Evolutionary conservation across 2,797 vertebrate species (phyloP), one percentile per base, ranked within the genome.

Genomic region (Coccyzus lansbergi): DNA sequence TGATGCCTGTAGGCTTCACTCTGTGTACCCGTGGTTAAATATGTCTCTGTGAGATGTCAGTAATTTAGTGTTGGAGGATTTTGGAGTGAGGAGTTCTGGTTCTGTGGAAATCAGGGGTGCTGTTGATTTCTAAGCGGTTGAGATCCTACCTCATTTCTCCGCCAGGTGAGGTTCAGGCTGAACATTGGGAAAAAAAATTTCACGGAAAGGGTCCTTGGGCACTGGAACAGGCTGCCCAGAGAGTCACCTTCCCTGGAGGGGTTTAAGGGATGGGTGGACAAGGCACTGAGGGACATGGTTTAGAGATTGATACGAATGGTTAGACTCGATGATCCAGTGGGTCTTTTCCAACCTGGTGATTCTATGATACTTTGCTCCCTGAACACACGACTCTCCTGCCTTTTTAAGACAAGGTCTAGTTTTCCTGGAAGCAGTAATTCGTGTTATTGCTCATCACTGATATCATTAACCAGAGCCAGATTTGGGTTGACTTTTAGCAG

Each of bases 31-130:
- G 21, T 48, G 22, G 42, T 36, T 60, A 49, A 88, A 65, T 22
- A 21, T 3, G 10, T 15, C 24, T 48, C n/a, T 21, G 4, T 28
- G 26, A 1, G 0, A 40, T 49, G 16, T 19, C 25, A 31, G 6
- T 12, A 0, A 20, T 49, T 75, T 25, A 29, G 25, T 14, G 40
- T 40, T 24, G 44, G 53, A 40, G 51, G 20, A 24, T n/a, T 10
- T 52, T 75, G 48, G 25, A 12, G 18, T 7, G 12, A 64, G 25
- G 56, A 75, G 42, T 78, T 86, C 46, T 68, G 28, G 7, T 60
- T 44, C 69, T 75, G 11, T 26, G 36, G 58, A 36, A 77, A 56
- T 75, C 31, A 33, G 10, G 8, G n/a, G 33, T 76, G 48, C 36
- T 69, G 18, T 40, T 72, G 60, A 28, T 62, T 72, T 62, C 46